These are phyloP conservation scores for Capricornis sumatraensis DNA, from an alignment of 2,113 vertebrate genomes.

Conservation along the genomic window DNA sequence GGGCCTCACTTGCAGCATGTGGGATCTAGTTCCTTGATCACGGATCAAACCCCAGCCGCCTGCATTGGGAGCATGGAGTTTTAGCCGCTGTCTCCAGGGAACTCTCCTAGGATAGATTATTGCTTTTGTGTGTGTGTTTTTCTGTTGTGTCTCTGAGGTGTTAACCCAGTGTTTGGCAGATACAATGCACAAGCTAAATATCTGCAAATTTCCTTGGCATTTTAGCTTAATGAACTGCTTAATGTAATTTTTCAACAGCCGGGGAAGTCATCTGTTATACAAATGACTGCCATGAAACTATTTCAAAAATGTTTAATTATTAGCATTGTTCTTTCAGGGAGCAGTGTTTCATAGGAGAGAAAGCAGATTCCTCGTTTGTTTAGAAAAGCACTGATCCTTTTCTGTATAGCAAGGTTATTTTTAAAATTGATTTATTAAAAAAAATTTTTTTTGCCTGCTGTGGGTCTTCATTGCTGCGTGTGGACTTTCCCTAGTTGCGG, in stretches of 20 bases:
- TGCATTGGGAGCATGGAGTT: background rate
- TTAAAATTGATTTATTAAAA: background rate
- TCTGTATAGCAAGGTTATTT: background rate
- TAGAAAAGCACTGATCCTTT: background rate
- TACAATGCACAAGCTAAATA: background rate
- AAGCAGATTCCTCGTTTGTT: background rate
- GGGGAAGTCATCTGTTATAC: background rate
- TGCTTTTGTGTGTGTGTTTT: background rate
- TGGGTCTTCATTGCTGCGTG: background rate
- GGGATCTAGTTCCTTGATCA: too few relatives aligned
- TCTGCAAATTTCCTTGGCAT: background rate
- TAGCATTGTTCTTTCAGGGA: background rate
- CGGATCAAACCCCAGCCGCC: background rate
- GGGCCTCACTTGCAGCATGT: background rate
- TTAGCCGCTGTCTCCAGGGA: background rate
- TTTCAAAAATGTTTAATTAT: background rate
- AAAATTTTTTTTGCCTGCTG: background rate
- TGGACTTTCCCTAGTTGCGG: accelerated
- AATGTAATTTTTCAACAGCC: background rate
- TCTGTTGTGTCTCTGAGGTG: background rate
- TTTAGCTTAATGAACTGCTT: background rate
- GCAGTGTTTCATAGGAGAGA: background rate
- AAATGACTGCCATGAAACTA: background rate
- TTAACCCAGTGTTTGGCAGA: background rate
- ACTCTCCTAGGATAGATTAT: background rate